phyloP scores from a whole-genome alignment of 2,888 invertebrate genomes.

The Mimachlamys varia region DNA sequence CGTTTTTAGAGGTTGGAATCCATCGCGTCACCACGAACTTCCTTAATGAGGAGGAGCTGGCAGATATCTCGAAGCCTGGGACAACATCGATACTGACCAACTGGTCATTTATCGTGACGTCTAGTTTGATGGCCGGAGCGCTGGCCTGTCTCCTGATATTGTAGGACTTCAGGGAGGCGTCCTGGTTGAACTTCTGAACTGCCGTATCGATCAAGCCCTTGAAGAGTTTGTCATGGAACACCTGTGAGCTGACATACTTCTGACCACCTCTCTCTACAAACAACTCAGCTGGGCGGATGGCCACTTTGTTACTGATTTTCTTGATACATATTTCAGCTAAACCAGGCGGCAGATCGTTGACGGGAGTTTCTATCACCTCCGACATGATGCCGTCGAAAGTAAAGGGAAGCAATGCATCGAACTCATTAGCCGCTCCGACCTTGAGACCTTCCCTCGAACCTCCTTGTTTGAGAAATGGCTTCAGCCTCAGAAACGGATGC shows the following conservation, averaged over 20 bases:
- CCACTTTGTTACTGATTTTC: not conserved
- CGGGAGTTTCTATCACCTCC: not conserved
- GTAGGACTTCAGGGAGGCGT: not conserved
- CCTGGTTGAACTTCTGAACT: not conserved
- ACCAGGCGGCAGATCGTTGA: not conserved
- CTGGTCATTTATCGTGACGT: not conserved
- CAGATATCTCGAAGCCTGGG: not conserved
- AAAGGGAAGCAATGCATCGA: not conserved
- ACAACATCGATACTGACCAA: not conserved
- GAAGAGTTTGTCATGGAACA: not conserved
- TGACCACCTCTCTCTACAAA: not conserved
- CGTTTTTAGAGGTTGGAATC: not conserved
- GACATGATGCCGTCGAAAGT: not conserved
- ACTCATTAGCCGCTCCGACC: not conserved
- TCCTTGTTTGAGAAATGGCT: conserved; percentile 12
- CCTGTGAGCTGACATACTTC: not conserved
- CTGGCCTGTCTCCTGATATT: not conserved
- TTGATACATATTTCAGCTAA: not conserved
- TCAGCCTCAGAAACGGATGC: not conserved
- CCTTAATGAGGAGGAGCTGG: not conserved
- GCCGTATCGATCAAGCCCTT: not conserved
- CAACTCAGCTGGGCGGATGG: not conserved
- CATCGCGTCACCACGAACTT: conserved; percentile 15
- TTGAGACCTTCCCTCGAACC: not conserved
- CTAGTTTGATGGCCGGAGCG: not conserved